These are phyloP conservation scores for Criorhina ranunculi DNA, from an alignment of 2,888 invertebrate species.

Conservation along the genomic window DNA sequence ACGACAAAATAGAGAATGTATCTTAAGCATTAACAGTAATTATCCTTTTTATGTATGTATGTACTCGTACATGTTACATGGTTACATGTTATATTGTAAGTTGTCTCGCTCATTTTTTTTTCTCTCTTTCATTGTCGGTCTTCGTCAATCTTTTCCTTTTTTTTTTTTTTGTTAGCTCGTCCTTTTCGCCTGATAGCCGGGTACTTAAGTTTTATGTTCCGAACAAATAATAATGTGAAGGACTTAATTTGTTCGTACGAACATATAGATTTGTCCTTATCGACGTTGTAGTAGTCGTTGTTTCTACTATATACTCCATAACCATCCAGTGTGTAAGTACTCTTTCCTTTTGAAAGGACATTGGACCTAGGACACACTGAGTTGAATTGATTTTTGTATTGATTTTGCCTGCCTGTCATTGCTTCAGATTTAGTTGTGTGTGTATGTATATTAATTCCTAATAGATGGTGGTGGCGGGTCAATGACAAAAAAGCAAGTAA, in stretches of 20 bases:
- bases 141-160: slow-evolving; percentile 27
- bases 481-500: slow-evolving; percentile 20
- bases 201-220: slow-evolving; percentile 69
- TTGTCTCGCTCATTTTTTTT: slow-evolving; percentile 14
- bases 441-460: slow-evolving; percentile 47
- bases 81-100: not conserved
- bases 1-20: slow-evolving; percentile 51
- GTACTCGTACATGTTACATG: slow-evolving; percentile 58
- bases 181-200: slow-evolving; percentile 9
- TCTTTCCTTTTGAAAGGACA: slow-evolving; percentile 48
- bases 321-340: slow-evolving; percentile 19
- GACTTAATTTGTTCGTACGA: slow-evolving; percentile 66
- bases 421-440: slow-evolving; percentile 55
- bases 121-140: slow-evolving; percentile 1
- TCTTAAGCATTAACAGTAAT: slow-evolving; percentile 68
- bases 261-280: slow-evolving; percentile 26
- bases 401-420: slow-evolving; percentile 60
- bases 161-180: slow-evolving; percentile 12
- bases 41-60: slow-evolving; percentile 71
- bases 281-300: slow-evolving; percentile 10
- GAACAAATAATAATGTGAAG: slow-evolving; percentile 73
- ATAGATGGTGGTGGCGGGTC: slow-evolving; percentile 32
- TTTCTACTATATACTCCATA: too few species aligned
- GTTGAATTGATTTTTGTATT: slow-evolving; percentile 70
- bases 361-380: slow-evolving; percentile 67